Evolutionary conservation across 2,113 vertebrate species (phyloP), one percentile per base, ranked within the genome.

Genomic region (Quiscalus mexicanus): DNA sequence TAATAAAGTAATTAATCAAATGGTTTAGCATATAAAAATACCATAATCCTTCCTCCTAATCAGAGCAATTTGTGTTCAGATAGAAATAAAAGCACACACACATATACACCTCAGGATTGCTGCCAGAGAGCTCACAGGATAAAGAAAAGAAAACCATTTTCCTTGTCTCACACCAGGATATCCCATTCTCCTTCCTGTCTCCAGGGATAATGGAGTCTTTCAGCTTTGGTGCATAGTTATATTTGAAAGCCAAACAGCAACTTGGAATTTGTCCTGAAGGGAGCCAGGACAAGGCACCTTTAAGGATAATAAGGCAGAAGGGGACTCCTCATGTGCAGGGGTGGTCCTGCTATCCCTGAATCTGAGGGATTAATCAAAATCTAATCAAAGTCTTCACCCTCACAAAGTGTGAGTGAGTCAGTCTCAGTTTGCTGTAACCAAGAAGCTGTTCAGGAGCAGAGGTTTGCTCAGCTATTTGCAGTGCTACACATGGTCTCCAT

Each of bases 241-340:
- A 71, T 42, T 60, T 4, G 4, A 89, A 87, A 94, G 30, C 83
- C 76, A 65, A 86, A 92, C 42, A 83, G 85, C 64, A 85, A 33
- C 35, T 73, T 76, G 45, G 76, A 90, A 58, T 85, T 85, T 93
- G 87, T 86, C 92, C 93, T 93, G 92, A 76, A 44, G 12, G 21
- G 42, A 93, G 64, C 9, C 56, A 91, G 76, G 70, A 91, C 92
- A 91, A 97, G 96, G 96, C 96, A 97, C 94, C 93, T 94, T 62
- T 59, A 92, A 76, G 73, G 59, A 65, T 37, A 96, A 19, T 97
- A 97, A 97, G 96, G 97, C 96, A 95, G 68, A 82, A 90, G 45
- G 56, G 74, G 60, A 59, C 52, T 74, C 75, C 49, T 84, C 6
- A 3, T 59, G 41, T 64, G 81, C 42, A 35, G 52, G 35, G 37